These are phyloP conservation scores for Hermodice carunculata DNA, from an alignment of 2,888 invertebrate species.

Conservation along the genomic window DNA sequence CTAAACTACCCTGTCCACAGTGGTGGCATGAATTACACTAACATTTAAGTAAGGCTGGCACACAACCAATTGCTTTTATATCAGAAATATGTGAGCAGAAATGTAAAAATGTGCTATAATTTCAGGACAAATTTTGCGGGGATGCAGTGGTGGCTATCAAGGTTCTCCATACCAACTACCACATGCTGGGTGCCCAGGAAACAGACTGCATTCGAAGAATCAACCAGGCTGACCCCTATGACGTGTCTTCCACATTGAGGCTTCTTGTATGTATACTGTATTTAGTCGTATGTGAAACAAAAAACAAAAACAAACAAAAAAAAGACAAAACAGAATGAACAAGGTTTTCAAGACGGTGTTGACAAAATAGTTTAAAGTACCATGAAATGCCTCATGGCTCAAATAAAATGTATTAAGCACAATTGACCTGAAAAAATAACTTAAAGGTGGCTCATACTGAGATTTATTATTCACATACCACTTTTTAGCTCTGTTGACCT, in stretches of 20 bases:
- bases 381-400: too few relatives aligned
- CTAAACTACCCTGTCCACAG: too few relatives aligned
- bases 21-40: too few relatives aligned
- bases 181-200: conserved; percentile 52
- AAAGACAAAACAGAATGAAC: neutral
- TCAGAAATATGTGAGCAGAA: too few relatives aligned
- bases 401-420: too few relatives aligned
- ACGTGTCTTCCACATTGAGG: conserved; percentile 51
- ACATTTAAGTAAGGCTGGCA: too few relatives aligned
- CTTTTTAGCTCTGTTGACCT: too few relatives aligned
- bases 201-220: conserved; percentile 51
- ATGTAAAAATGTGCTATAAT: conserved; percentile 6
- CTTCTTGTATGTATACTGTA: conserved; percentile 48
- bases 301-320: neutral
- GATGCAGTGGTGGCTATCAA: conserved; percentile 54
- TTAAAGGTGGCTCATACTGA: too few relatives aligned
- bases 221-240: conserved; percentile 50
- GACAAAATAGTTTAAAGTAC: neutral
- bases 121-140: conserved; percentile 49
- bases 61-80: too few relatives aligned
- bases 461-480: too few relatives aligned
- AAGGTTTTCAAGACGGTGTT: neutral
- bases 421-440: too few relatives aligned
- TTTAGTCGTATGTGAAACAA: neutral
- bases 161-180: conserved; percentile 51